These are phyloP conservation scores for Micropterix aruncella DNA, from an alignment of 2,888 invertebrate genomes.

Conservation along the genomic window DNA sequence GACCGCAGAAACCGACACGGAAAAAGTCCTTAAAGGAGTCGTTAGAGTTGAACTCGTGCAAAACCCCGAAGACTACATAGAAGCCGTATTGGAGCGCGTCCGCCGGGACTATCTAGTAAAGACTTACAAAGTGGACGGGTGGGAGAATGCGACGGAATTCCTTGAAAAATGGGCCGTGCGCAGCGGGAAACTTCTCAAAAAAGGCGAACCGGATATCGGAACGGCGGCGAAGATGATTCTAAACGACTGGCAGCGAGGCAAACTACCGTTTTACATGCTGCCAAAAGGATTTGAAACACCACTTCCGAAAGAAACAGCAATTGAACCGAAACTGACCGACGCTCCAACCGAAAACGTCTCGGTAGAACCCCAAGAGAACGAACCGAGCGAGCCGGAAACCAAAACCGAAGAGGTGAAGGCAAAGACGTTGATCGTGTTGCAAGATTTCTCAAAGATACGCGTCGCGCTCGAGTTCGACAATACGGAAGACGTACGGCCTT, in stretches of 20 bases:
- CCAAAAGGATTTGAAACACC: slow-evolving; percentile 74
- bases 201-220: slow-evolving; percentile 90
- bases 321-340: slow-evolving; percentile 14
- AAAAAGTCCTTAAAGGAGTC: slow-evolving; percentile 93
- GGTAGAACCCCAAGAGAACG: slow-evolving; percentile 16
- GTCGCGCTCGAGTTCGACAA: slow-evolving; percentile 55
- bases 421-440: slow-evolving; percentile 44
- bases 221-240: slow-evolving; percentile 88
- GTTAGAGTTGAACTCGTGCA: slow-evolving; percentile 91
- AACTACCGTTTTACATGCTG: slow-evolving; percentile 84
- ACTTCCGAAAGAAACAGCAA: slow-evolving; percentile 25
- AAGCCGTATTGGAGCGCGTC: slow-evolving; percentile 73
- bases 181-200: slow-evolving; percentile 83
- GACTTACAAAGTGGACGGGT: slow-evolving; percentile 77
- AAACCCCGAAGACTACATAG: slow-evolving; percentile 90
- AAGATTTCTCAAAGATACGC: slow-evolving; percentile 71
- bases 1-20: slow-evolving; percentile 87
- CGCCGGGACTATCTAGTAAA: slow-evolving; percentile 77
- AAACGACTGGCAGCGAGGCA: slow-evolving; percentile 98
- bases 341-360: slow-evolving; percentile 8
- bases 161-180: slow-evolving; percentile 79
- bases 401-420: slow-evolving; percentile 26
- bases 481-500: slow-evolving; percentile 45
- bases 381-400: slow-evolving; percentile 19
- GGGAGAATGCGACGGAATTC: slow-evolving; percentile 76